A percentile compares a stretch with the other conserved stretches of the same genome.
Evolutionary conservation across 2,888 invertebrate species (phyloP).

Genomic region (Pachliopta kotzebuea): DNA sequence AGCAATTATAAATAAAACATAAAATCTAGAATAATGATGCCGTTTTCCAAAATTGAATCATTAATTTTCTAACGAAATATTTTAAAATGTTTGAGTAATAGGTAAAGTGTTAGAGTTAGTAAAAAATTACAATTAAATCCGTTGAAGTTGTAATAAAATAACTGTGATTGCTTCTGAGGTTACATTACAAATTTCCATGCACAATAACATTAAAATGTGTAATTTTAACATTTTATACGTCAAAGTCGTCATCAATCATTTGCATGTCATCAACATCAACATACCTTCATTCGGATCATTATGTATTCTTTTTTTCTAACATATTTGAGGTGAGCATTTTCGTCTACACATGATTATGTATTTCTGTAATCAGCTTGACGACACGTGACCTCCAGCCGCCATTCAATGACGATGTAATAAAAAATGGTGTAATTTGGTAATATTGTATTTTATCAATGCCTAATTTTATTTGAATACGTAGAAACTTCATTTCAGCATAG

Average conservation of each 20-base stretch:
- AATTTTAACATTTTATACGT: conserved; percentile 24
- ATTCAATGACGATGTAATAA: conserved; percentile 25
- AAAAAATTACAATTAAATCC: too few relatives aligned
- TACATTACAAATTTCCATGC: conserved; percentile 6
- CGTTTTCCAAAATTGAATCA: too few relatives aligned
- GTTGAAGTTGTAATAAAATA: background rate
- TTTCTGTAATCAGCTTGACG: conserved; percentile 30
- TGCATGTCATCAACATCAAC: conserved; percentile 22
- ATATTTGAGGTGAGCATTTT: conserved; percentile 27
- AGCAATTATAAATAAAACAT: too few relatives aligned
- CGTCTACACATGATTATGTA: conserved; percentile 27
- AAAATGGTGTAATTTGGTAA: conserved; percentile 26
- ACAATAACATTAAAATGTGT: conserved; percentile 17
- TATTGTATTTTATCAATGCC: conserved; percentile 16
- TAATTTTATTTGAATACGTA: background rate
- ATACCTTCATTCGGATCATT: conserved; percentile 22
- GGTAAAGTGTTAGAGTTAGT: too few relatives aligned
- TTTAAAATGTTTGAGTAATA: too few relatives aligned
- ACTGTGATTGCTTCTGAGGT: conserved; percentile 2
- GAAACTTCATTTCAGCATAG: too few relatives aligned
- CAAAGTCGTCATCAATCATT: conserved; percentile 27
- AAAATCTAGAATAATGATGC: too few relatives aligned
- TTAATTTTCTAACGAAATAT: too few relatives aligned
- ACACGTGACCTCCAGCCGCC: conserved; percentile 23
- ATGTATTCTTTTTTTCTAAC: conserved; percentile 9